These are phyloP conservation scores for Babylonia areolata DNA, from an alignment of 1,140 invertebrate species.

Conservation along the genomic window DNA sequence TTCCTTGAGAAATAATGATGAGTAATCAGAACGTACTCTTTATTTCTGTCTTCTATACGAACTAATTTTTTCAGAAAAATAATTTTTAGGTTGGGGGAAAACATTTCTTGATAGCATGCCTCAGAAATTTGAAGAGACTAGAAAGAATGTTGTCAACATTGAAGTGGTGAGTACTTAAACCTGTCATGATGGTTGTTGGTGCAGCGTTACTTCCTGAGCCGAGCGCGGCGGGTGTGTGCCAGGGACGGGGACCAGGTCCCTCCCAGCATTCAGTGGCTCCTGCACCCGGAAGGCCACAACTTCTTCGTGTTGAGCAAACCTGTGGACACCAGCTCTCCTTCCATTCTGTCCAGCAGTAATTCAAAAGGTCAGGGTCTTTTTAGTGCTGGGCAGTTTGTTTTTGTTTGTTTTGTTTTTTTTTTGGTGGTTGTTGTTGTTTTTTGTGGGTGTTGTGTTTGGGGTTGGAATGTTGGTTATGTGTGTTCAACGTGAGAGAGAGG, in stretches of 20 bases:
- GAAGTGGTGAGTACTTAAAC: too few relatives aligned
- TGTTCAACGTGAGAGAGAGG: too few relatives aligned
- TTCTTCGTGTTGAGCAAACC: slow-evolving; percentile 81
- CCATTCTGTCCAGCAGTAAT: slow-evolving; percentile 30
- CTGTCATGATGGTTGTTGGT: slow-evolving; percentile 8
- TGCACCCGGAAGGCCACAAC: slow-evolving; percentile 85
- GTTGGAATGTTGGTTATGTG: too few relatives aligned
- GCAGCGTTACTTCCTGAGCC: slow-evolving; percentile 75
- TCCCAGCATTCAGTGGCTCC: slow-evolving; percentile 86
- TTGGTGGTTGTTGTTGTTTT: neutral
- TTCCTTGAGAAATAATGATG: too few relatives aligned
- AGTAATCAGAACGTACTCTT: too few relatives aligned
- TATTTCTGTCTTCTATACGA: too few relatives aligned
- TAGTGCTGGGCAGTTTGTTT: neutral
- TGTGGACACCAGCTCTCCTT: slow-evolving; percentile 22
- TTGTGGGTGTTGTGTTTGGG: neutral
- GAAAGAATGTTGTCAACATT: too few relatives aligned
- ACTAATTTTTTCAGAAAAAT: too few relatives aligned
- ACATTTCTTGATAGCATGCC: too few relatives aligned
- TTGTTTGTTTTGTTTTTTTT: neutral
- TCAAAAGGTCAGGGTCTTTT: slow-evolving; percentile 12
- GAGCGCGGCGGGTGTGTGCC: slow-evolving; percentile 69
- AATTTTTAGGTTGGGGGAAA: too few relatives aligned
- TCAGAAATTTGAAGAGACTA: too few relatives aligned
- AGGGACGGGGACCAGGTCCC: slow-evolving; percentile 66